These are phyloP conservation scores for Zophobas morio DNA, from an alignment of 1,140 invertebrate species.

Conservation along the genomic window DNA sequence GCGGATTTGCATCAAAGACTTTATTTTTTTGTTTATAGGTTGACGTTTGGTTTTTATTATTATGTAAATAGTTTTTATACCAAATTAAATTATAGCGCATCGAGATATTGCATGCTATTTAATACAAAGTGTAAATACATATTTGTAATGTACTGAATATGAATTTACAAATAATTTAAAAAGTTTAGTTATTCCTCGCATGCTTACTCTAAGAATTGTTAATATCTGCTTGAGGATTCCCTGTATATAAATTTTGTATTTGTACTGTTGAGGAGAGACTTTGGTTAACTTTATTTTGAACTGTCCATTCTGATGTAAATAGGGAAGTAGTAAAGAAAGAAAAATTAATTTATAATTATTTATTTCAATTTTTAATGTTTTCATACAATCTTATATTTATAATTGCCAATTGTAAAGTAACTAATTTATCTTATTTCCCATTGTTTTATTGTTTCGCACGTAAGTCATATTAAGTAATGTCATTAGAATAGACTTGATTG, in stretches of 20 bases:
- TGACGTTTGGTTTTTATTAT: not conserved
- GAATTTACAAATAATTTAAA: not conserved
- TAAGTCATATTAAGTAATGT: conserved; percentile 50
- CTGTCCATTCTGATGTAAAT: conserved; percentile 13
- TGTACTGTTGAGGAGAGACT: conserved; percentile 6
- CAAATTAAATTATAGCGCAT: not conserved
- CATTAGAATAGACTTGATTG: conserved; percentile 48
- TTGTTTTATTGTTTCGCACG: conserved; percentile 46
- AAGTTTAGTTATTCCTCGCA: conserved; percentile 11
- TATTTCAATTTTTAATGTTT: conserved; percentile 41
- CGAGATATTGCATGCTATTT: not conserved
- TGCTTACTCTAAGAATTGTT: not conserved
- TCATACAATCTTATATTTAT: conserved; percentile 45
- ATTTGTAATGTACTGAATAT: not conserved
- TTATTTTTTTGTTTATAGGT: not conserved
- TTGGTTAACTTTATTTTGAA: conserved; percentile 20
- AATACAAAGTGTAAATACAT: not conserved
- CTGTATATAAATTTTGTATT: not conserved
- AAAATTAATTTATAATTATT: conserved; percentile 43
- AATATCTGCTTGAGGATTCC: not conserved
- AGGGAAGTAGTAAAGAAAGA: conserved; percentile 20
- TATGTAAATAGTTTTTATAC: conserved; percentile 4
- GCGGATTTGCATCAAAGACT: no score
- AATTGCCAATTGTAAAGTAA: conserved; percentile 34
- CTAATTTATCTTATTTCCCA: conserved; percentile 21